These are phyloP conservation scores for Stenodera caucasica DNA, from an alignment of 2,888 invertebrate genomes.

Conservation along the genomic window DNA sequence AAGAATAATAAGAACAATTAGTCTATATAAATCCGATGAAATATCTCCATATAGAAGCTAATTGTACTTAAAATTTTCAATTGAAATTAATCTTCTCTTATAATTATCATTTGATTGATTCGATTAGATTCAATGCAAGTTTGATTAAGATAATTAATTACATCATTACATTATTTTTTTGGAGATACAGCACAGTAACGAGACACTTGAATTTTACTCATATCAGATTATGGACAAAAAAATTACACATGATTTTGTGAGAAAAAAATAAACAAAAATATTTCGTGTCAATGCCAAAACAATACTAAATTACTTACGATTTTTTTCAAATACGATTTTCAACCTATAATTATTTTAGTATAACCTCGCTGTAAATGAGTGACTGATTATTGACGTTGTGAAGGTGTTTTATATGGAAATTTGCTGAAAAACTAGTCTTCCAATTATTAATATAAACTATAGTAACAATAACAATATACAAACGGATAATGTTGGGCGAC, in stretches of 20 bases:
- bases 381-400: slow-evolving; percentile 9
- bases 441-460: not conserved
- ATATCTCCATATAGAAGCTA: not conserved
- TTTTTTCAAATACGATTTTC: not conserved
- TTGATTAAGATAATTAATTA: not conserved
- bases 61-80: not conserved
- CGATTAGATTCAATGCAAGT: not conserved
- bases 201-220: no score
- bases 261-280: not conserved
- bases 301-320: slow-evolving; percentile 1
- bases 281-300: not conserved
- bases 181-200: no score
- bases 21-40: slow-evolving; percentile 9
- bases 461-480: not conserved
- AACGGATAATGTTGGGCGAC: not conserved
- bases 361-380: slow-evolving; percentile 8
- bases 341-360: not conserved
- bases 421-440: not conserved
- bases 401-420: slow-evolving; percentile 7
- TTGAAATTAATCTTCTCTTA: not conserved
- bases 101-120: not conserved
- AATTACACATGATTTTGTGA: not conserved
- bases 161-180: no score
- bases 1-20: not conserved
- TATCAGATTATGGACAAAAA: no score